Conservation (phyloP, 2,113 vertebrate genomes). For the Epinephelus fuscoguttatus region DNA sequence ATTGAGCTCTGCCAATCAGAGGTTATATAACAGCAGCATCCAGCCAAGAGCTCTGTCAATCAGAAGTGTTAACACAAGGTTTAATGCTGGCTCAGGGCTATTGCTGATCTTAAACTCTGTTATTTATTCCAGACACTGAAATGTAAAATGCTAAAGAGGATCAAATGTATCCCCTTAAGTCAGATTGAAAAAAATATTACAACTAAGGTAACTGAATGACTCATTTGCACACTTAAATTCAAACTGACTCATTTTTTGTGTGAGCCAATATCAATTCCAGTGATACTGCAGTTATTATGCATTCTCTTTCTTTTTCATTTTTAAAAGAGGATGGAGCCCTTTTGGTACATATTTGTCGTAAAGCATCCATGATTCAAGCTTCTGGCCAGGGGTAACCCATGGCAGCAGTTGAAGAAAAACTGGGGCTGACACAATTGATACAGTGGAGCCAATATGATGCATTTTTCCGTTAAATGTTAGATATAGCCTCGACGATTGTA, state of each 20-base stretch:
- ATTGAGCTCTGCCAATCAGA: slow-evolving; percentile 57
- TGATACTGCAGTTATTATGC: background rate
- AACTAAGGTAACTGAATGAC: background rate
- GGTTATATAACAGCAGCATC: slow-evolving; percentile 43
- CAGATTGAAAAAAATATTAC: background rate
- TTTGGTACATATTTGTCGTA: background rate
- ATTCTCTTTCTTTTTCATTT: background rate
- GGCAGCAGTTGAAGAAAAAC: background rate
- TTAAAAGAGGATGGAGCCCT: background rate
- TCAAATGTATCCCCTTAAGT: slow-evolving; percentile 10
- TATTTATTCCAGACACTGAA: slow-evolving; percentile 19
- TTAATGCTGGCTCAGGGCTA: slow-evolving; percentile 33
- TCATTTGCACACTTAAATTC: slow-evolving; percentile 16
- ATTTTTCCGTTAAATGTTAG: background rate
- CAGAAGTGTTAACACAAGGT: slow-evolving; percentile 37
- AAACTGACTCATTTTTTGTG: background rate
- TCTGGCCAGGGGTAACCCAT: background rate
- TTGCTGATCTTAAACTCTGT: slow-evolving; percentile 19
- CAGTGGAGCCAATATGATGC: background rate
- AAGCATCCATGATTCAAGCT: background rate
- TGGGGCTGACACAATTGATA: background rate
- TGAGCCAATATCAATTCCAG: background rate
- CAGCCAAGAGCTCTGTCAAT: slow-evolving; percentile 61
- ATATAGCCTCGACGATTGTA: too few relatives aligned
- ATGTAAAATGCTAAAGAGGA: slow-evolving; percentile 22